Conservation (phyloP, 1,140 invertebrate species). For the Cotesia typhae region DNA sequence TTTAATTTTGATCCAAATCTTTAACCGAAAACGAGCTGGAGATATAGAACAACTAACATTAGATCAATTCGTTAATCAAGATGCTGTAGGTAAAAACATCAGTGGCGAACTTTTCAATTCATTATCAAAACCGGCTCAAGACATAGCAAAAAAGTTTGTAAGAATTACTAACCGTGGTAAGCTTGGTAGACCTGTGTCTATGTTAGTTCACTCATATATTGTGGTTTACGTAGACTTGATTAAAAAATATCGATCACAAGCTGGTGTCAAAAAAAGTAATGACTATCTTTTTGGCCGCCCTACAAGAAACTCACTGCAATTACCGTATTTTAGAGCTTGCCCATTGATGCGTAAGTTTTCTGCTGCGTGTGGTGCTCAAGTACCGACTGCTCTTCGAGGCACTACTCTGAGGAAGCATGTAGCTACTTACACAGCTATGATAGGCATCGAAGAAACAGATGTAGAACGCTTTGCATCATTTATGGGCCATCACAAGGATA, state of each 20-base stretch:
- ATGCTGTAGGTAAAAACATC: background rate
- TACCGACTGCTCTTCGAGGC: background rate
- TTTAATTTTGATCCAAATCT: constrained; percentile 13
- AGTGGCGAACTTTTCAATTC: background rate
- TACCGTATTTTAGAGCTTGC: constrained; percentile 2
- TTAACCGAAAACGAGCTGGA: constrained; percentile 18
- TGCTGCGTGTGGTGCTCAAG: background rate
- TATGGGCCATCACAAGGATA: constrained; percentile 21
- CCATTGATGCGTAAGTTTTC: constrained; percentile 4
- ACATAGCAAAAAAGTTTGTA: background rate
- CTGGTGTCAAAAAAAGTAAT: background rate
- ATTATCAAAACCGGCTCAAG: background rate
- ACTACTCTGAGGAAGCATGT: constrained; percentile 5
- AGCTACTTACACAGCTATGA: constrained; percentile 5
- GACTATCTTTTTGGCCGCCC: constrained; percentile 1
- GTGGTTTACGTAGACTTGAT: background rate
- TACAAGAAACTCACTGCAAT: background rate
- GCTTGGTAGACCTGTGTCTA: background rate
- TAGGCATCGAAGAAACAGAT: background rate
- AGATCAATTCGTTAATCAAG: background rate
- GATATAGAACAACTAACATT: constrained; percentile 6
- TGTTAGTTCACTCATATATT: background rate
- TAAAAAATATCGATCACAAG: background rate
- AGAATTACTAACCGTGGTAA: background rate
- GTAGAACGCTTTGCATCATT: background rate